phyloP scores from a whole-genome alignment of 2,113 vertebrate species.

The Neoarius graeffei region DNA sequence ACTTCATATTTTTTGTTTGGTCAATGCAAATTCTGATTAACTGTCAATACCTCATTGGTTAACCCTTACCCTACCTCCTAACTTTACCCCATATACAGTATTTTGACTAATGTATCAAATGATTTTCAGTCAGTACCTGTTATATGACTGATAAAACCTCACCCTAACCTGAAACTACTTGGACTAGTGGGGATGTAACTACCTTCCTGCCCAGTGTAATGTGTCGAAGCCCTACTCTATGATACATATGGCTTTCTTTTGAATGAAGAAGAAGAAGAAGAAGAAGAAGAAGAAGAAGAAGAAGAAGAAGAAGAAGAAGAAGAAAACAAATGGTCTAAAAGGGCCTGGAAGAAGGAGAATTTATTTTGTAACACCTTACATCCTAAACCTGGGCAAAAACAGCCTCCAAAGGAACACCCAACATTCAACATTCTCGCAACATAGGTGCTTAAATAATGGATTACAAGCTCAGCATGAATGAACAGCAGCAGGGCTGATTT shows the following conservation, averaged over 20 bases:
- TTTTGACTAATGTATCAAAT: not conserved
- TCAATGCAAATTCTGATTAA: not conserved
- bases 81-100: not conserved
- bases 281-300: too few relatives aligned
- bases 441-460: not conserved
- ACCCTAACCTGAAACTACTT: not conserved
- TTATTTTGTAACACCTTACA: not conserved
- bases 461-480: slow-evolving; percentile 27
- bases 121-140: not conserved
- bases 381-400: not conserved
- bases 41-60: not conserved
- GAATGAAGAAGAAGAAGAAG: not conserved
- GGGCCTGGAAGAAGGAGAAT: not conserved
- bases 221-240: not conserved
- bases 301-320: not conserved
- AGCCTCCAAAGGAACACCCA: not conserved
- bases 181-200: not conserved
- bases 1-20: not conserved
- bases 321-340: not conserved
- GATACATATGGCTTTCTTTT: not conserved
- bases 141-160: not conserved
- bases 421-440: not conserved
- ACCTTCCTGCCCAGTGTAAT: not conserved
- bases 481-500: slow-evolving; percentile 14
- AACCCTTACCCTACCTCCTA: not conserved